These are phyloP conservation scores for Poeciliopsis presidionis DNA, from an alignment of 2,797 vertebrate species.

Conservation along the genomic window DNA sequence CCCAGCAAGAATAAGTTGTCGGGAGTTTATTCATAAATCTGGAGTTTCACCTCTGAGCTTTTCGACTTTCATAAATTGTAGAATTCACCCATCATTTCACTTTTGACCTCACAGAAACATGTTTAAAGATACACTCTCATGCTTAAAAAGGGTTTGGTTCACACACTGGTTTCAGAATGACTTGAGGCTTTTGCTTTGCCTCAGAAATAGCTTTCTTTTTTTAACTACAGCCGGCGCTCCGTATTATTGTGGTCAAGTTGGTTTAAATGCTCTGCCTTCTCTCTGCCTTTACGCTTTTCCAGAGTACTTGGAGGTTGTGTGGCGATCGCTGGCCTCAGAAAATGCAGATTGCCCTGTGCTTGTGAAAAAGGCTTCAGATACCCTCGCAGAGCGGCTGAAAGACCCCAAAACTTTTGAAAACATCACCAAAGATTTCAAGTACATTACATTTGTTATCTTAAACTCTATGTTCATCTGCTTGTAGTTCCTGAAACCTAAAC, in stretches of 20 bases:
- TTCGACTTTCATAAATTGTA: conserved; percentile 10
- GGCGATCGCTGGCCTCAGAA: conserved; percentile 73
- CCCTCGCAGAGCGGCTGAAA: conserved; percentile 59
- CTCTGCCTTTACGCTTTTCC: conserved; percentile 38
- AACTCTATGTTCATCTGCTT: background rate
- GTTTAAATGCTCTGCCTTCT: conserved; percentile 29
- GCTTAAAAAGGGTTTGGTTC: conserved; percentile 3
- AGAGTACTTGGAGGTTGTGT: conserved; percentile 83
- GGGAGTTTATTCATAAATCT: background rate
- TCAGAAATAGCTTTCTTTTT: conserved; percentile 28
- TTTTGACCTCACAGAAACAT: conserved; percentile 9
- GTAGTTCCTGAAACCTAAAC: background rate
- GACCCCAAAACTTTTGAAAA: conserved; percentile 69
- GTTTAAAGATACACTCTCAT: conserved; percentile 23
- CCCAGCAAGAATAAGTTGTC: conserved; percentile 14
- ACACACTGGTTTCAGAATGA: conserved; percentile 7
- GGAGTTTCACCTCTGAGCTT: conserved; percentile 18
- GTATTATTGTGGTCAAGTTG: conserved; percentile 31
- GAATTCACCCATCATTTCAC: conserved; percentile 35
- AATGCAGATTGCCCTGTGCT: conserved; percentile 65
- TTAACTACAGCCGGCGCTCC: background rate
- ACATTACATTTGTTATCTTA: conserved; percentile 22
- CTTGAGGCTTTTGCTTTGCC: conserved; percentile 4
- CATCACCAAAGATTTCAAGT: conserved; percentile 83
- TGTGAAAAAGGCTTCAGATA: conserved; percentile 74